These are phyloP conservation scores for Oreochromis aureus DNA, from an alignment of 2,113 vertebrate genomes.

Conservation along the genomic window DNA sequence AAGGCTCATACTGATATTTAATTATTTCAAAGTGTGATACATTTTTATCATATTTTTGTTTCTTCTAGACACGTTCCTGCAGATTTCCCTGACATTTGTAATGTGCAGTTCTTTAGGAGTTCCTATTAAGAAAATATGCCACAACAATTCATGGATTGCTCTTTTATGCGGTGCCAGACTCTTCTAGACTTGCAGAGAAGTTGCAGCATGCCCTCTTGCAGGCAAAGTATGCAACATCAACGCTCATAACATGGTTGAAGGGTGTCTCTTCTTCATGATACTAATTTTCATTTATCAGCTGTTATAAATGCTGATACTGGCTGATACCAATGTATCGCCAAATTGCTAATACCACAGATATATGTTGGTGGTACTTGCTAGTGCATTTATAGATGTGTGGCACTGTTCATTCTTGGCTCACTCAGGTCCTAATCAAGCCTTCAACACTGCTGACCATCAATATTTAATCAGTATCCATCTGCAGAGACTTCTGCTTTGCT, in stretches of 20 bases:
- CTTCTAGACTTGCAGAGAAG: background rate
- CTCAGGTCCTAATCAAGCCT: slow-evolving; percentile 45
- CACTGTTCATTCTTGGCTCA: slow-evolving; percentile 3
- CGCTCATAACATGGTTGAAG: background rate
- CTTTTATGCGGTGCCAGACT: background rate
- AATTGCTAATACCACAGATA: background rate
- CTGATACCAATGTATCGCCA: background rate
- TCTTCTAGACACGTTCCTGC: background rate
- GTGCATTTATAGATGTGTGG: background rate
- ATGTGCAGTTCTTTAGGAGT: background rate
- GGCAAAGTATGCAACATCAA: background rate
- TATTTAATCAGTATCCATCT: slow-evolving; percentile 65
- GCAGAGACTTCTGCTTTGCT: slow-evolving; percentile 37
- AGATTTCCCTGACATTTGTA: background rate
- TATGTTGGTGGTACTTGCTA: background rate
- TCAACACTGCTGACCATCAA: slow-evolving; percentile 52
- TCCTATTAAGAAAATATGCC: background rate
- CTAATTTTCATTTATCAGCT: background rate
- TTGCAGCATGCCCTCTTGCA: background rate
- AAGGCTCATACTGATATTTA: background rate
- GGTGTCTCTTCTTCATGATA: background rate
- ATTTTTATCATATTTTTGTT: background rate
- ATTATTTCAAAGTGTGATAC: background rate
- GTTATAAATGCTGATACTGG: background rate
- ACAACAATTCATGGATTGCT: background rate